These are phyloP conservation scores for Trichoplusia ni DNA, from an alignment of 1,140 invertebrate genomes.

Conservation along the genomic window DNA sequence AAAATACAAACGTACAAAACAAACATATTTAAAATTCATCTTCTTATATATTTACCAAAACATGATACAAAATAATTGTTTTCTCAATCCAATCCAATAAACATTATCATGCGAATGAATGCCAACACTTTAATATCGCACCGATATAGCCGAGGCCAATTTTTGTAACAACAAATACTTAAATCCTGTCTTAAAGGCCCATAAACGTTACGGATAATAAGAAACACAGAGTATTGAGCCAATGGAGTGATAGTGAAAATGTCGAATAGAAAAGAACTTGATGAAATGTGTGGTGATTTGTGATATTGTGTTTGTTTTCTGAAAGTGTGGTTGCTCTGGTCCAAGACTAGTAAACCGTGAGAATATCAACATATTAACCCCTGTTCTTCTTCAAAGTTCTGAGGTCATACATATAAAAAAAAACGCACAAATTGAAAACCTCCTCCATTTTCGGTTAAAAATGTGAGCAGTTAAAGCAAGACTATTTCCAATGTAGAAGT, in stretches of 20 bases:
- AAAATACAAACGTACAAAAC: background rate
- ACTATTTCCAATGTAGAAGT: no score
- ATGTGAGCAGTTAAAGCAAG: no score
- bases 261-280: background rate
- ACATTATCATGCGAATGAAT: slow-evolving; percentile 7
- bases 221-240: background rate
- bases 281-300: no score
- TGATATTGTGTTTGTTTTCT: no score
- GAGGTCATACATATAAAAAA: no score
- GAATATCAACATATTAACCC: no score
- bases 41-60: background rate
- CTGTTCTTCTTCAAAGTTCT: no score
- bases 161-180: slow-evolving; percentile 20
- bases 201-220: slow-evolving; percentile 13
- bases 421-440: no score
- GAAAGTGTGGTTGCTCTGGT: no score
- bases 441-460: no score
- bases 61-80: background rate
- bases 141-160: background rate
- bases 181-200: background rate
- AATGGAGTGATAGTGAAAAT: background rate
- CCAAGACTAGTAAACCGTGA: no score
- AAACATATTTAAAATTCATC: background rate
- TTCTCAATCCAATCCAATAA: background rate
- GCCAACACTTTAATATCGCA: slow-evolving; percentile 1